Conservation (phyloP, 37 sponge, comb jelly and placozoan species). For the Chondrosia reniformis region DNA sequence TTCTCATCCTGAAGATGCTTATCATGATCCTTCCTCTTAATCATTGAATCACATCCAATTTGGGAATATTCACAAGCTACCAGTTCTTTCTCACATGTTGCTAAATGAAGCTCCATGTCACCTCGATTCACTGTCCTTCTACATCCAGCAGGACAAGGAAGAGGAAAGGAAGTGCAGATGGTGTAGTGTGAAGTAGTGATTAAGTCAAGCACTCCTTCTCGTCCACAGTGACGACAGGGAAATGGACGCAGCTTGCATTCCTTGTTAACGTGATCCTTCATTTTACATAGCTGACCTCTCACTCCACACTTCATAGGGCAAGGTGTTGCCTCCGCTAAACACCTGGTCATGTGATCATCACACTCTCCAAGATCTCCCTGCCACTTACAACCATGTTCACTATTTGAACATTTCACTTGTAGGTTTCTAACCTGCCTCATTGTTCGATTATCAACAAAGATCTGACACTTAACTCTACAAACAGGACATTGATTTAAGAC, state of each 20-base stretch:
- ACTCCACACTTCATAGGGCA: background rate
- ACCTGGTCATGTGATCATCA: background rate
- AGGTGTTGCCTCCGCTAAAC: background rate
- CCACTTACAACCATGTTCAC: slow-evolving; percentile 29
- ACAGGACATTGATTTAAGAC: background rate
- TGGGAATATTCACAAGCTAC: slow-evolving; percentile 41
- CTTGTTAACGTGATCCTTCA: background rate
- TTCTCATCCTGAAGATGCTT: background rate
- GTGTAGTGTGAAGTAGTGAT: background rate
- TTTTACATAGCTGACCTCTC: background rate
- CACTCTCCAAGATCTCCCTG: slow-evolving; percentile 15
- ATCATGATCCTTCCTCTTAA: background rate
- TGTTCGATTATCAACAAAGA: background rate
- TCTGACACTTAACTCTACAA: background rate
- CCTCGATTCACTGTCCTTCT: background rate
- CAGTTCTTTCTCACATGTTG: slow-evolving; percentile 16
- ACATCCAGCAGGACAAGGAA: slow-evolving; percentile 18
- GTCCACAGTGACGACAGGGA: slow-evolving; percentile 16
- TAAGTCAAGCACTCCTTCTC: background rate
- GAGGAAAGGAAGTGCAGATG: background rate
- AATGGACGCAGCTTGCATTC: background rate
- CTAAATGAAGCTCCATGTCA: slow-evolving; percentile 17
- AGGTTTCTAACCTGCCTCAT: background rate
- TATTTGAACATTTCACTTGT: slow-evolving; percentile 24
- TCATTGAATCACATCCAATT: slow-evolving; percentile 33